phyloP scores from a whole-genome alignment of 2,888 invertebrate species.

The Harmothoe impar region DNA sequence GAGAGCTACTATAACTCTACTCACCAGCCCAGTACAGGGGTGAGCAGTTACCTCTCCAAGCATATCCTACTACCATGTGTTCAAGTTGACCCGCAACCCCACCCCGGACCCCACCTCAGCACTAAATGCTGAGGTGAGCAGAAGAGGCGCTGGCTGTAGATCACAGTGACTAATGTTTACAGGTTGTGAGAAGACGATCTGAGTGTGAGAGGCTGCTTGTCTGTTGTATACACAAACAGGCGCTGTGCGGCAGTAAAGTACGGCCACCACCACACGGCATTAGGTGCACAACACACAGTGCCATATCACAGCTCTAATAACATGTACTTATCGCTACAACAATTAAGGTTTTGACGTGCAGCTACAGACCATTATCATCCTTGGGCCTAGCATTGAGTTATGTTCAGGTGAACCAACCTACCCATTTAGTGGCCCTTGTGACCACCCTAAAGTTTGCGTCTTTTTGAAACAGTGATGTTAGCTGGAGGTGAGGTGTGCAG shows the following conservation, averaged over 20 bases:
- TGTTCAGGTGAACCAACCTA: too few relatives aligned
- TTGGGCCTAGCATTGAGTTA: too few relatives aligned
- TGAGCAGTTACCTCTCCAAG: background rate
- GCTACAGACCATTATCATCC: too few relatives aligned
- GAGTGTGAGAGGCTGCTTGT: background rate
- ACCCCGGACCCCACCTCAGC: too few relatives aligned
- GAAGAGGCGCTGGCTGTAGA: background rate
- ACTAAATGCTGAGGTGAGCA: slow-evolving; percentile 3
- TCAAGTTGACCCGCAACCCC: background rate
- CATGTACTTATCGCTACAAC: too few relatives aligned
- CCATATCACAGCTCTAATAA: too few relatives aligned
- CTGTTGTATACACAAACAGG: slow-evolving; percentile 1
- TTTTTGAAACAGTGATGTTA: too few relatives aligned
- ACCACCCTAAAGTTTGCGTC: too few relatives aligned
- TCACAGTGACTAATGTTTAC: slow-evolving; percentile 27
- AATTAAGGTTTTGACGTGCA: too few relatives aligned
- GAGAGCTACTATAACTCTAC: background rate
- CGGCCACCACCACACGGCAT: background rate
- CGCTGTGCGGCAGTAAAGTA: background rate
- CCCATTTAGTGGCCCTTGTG: too few relatives aligned
- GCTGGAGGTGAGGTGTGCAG: too few relatives aligned
- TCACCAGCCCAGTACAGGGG: background rate
- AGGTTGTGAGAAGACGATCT: background rate
- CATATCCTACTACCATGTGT: background rate
- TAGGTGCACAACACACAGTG: too few relatives aligned